phyloP scores from a whole-genome alignment of 2,888 invertebrate species.

The Orchestes rusci region DNA sequence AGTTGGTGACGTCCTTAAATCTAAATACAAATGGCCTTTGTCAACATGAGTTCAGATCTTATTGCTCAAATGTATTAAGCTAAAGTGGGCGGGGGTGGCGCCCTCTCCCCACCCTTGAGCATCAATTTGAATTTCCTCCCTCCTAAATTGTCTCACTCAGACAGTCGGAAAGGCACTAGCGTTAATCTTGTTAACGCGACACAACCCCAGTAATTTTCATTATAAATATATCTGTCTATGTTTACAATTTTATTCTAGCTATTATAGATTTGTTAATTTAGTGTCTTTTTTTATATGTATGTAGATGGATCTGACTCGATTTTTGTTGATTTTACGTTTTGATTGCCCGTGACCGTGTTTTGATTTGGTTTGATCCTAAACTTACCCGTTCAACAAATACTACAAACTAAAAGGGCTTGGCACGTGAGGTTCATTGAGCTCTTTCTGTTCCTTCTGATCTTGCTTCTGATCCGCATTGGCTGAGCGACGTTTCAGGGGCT shows the following conservation, averaged over 20 bases:
- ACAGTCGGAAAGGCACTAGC: conserved; percentile 46
- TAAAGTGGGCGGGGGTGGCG: not conserved
- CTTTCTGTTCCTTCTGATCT: conserved; percentile 21
- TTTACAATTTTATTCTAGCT: conserved; percentile 24
- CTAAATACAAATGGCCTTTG: too few species aligned
- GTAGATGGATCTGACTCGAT: conserved; percentile 36
- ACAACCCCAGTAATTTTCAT: conserved; percentile 46
- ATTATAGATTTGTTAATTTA: conserved; percentile 24
- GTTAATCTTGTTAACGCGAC: conserved; percentile 40
- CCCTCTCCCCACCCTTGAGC: too few species aligned
- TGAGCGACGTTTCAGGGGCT: conserved; percentile 44
- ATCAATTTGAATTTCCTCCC: too few species aligned
- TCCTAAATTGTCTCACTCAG: conserved; percentile 47
- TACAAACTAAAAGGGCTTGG: conserved; percentile 43
- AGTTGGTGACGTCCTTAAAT: too few species aligned
- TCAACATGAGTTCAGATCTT: conserved; percentile 42
- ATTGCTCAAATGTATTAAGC: conserved; percentile 38
- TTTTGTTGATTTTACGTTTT: conserved; percentile 38
- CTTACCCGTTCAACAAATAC: conserved; percentile 26
- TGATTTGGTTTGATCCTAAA: conserved; percentile 25
- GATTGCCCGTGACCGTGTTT: conserved; percentile 40
- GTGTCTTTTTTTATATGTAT: conserved; percentile 22
- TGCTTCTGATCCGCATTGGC: conserved; percentile 16
- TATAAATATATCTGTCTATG: conserved; percentile 42
- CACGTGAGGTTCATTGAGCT: conserved; percentile 37